A percentile compares a stretch with the other conserved stretches of the same genome.
Evolutionary conservation across 2,113 vertebrate species (phyloP).

Genomic region (Pontoporia blainvillei): DNA sequence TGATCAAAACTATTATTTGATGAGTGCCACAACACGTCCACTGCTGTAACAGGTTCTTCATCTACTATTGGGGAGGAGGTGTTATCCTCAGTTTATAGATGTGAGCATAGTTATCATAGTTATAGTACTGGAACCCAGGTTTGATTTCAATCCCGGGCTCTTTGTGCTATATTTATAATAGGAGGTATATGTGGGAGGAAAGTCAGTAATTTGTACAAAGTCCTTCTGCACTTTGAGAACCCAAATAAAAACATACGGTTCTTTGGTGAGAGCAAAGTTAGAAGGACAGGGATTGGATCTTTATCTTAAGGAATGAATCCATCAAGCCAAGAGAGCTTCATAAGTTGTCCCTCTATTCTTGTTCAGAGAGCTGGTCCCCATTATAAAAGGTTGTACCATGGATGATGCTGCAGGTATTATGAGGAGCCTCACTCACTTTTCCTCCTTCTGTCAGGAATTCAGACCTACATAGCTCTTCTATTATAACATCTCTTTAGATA

Average conservation of each 20-base stretch:
- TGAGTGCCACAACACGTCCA: neutral
- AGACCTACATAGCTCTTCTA: neutral
- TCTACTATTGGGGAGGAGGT: neutral
- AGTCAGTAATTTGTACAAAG: neutral
- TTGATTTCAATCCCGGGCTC: neutral
- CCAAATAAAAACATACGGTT: neutral
- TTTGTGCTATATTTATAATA: neutral
- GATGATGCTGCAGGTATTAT: fast-evolving
- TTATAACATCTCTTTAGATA: neutral
- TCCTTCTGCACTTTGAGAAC: neutral
- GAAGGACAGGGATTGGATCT: neutral
- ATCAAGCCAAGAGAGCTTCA: neutral
- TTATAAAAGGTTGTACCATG: neutral
- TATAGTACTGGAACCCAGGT: neutral
- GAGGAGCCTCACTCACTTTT: neutral
- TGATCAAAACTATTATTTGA: neutral
- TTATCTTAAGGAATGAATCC: neutral
- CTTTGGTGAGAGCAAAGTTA: neutral
- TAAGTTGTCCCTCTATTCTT: neutral
- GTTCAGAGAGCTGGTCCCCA: too few relatives aligned
- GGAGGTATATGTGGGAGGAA: neutral
- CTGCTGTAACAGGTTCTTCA: neutral
- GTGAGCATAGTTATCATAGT: neutral
- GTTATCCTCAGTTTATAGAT: neutral
- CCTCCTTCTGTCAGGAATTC: neutral